Evolutionary conservation across 1,140 invertebrate genomes (phyloP).

Genomic region (Rhopalosiphum padi): DNA sequence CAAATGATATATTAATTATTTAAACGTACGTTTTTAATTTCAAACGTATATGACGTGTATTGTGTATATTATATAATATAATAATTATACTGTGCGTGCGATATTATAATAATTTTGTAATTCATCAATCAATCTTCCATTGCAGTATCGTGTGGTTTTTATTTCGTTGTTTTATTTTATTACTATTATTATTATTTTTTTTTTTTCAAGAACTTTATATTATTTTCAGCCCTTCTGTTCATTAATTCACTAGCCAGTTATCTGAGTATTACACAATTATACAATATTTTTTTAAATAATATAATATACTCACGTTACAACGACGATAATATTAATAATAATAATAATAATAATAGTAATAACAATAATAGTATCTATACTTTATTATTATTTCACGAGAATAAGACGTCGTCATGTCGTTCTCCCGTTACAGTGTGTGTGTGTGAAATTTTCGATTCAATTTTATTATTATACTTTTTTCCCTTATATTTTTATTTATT

Average conservation of each 20-base stretch:
- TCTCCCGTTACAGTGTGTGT: neutral
- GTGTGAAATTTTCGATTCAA: neutral
- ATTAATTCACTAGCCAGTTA: neutral
- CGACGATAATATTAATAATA: neutral
- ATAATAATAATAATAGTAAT: neutral
- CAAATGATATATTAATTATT: slow-evolving; percentile 18
- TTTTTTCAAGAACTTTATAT: no score
- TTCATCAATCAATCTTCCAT: neutral
- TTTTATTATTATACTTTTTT: neutral
- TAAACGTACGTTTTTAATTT: slow-evolving; percentile 4
- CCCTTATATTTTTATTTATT: slow-evolving; percentile 7
- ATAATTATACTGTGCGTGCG: neutral
- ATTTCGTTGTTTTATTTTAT: slow-evolving; percentile 41
- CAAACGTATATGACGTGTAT: neutral
- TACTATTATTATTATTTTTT: slow-evolving; percentile 26
- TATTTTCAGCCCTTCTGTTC: neutral
- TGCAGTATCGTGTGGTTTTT: slow-evolving; percentile 18
- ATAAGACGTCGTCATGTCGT: neutral
- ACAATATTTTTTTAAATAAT: neutral
- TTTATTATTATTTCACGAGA: neutral
- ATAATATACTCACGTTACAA: neutral
- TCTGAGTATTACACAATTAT: neutral
- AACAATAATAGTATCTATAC: neutral
- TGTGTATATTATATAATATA: slow-evolving; percentile 1
- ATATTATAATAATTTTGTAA: neutral